Base-by-base conservation (phyloP, 2,797 vertebrate species). In the Paratrypauchen microcephalus region DNA sequence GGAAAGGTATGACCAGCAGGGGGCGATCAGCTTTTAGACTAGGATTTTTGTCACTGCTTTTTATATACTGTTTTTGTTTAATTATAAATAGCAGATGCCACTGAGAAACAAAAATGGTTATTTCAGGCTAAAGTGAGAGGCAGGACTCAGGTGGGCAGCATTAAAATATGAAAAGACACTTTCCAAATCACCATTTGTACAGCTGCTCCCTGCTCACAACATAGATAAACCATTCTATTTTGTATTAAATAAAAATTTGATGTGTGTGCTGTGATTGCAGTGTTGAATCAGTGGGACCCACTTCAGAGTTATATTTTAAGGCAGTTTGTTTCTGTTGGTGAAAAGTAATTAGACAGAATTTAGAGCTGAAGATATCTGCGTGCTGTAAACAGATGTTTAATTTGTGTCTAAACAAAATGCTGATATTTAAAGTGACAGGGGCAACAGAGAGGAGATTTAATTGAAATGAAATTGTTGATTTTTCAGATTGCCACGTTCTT, bases 401-500 rank as follows among this genome's bases (percentile, higher is more conserved):
- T 83, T 69, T 71, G 21, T 68, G 47, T 54, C 47, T 59, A 52
- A 74, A 63, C 64, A 45, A 58, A 75, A 76, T 8, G 26, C 48
- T 50, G 58, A 57, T 63, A 19, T 28, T 15, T 52, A 79, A 68
- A n/a, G 18, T 55, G 45, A 39, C 3, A 21, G 56, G 4, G 45
- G 21, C 32, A 39, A 3, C 41, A 58, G 36, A 36, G 50, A 16
- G 47, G 50, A 68, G 60, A 41, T 71, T 73, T 15, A 45, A 66
- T 57, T 55, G 2, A 65, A 18, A 55, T 64, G 54, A 64, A 45
- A 73, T 57, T 63, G 55, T 30, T 66, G 8, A 68, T 76, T 75
- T 57, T 84, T 26, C 93, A 99, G 98, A 94, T 99, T 52, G 94
- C 97, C 32, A 97, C 97, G 0, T 99, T 98, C 92, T 99, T 98